Evolutionary conservation across 2,888 invertebrate species (phyloP), one percentile per base, ranked within the genome.

Genomic region (Eristalinus aeneus): DNA sequence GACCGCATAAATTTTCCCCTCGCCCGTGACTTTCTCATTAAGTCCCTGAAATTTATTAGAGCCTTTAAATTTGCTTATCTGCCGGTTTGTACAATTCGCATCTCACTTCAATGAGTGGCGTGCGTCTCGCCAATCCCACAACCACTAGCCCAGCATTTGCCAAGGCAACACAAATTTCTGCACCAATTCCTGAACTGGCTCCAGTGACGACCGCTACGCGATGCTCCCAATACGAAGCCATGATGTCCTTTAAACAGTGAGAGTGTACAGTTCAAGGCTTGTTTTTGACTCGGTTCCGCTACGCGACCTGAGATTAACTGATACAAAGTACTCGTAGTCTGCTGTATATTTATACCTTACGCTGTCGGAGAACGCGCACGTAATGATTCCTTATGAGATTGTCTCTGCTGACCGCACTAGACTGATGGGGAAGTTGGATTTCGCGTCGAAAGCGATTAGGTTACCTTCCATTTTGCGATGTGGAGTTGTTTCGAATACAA

Each of bases 121-220:
- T 89, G 36, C 93, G 93, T 72, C 94, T 90, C 3, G 94, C 94
- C 76, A 94, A 91, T 2, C 94, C 94, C 3, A 94, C 92, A 0
- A 94, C 94, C 63, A 91, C 91, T 91, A 94, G 90, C 10, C 94
- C 94, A 10, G 91, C 90, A 88, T 92, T 91, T 22, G 93, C 93
- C 69, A 93, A 88, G 20, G 89, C 88, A 23, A 91, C 77, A 6
- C 93, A 91, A 12, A 92, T 91, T 76, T 90, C 90, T 0, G 93
- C 93, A 23, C 93, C 93, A 34, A 93, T 93, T 22, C 93, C 93
- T 12, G 90, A 90, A 83, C 93, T 93, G 34, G 93, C 93, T 31
- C 93, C 93, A 0, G 93, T 93, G 39, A 93, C 91, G 56, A 93
- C 90, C 6, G 92, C 92, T 74, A 93, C 90, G 83, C 92, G 91